Percentiles rank a stretch among this genome's conserved stretches.
Evolutionary conservation across 2,797 vertebrate genomes (phyloP).

Genomic region (Bovichtus variegatus): DNA sequence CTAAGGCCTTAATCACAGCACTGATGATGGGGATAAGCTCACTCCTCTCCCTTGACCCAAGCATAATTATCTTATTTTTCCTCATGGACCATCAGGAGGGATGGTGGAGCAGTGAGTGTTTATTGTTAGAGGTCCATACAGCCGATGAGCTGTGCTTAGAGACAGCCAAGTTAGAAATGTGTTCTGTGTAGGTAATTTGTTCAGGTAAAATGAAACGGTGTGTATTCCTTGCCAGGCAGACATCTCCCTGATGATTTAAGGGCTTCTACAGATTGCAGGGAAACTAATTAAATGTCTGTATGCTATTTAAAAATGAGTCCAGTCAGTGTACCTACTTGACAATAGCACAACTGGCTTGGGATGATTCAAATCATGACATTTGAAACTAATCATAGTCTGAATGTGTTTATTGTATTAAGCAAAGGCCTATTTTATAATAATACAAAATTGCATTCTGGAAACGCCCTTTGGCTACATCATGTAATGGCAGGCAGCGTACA

Average conservation of each 20-base stretch:
- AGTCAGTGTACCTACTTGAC: constrained; percentile 14
- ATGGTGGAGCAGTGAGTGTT: constrained; percentile 40
- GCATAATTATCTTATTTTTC: constrained; percentile 44
- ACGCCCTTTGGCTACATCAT: constrained; percentile 7
- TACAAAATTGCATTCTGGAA: constrained; percentile 56
- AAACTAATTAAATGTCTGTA: constrained; percentile 45
- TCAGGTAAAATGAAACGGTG: constrained; percentile 52
- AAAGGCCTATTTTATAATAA: constrained; percentile 51
- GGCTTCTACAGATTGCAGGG: constrained; percentile 38
- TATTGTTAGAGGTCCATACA: constrained; percentile 36
- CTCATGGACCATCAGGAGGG: constrained; percentile 16
- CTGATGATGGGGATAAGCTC: constrained; percentile 51
- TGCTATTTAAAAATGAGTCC: constrained; percentile 24
- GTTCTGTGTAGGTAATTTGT: constrained; percentile 42
- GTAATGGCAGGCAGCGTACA: background rate
- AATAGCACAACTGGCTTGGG: constrained; percentile 19
- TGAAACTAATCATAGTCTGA: constrained; percentile 39
- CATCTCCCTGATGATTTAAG: constrained; percentile 32
- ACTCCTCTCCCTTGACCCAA: constrained; percentile 44
- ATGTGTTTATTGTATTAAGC: constrained; percentile 58
- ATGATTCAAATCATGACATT: constrained; percentile 44
- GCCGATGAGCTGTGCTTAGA: constrained; percentile 27
- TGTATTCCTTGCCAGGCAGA: constrained; percentile 39
- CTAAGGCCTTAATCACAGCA: constrained; percentile 54
- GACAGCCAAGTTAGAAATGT: constrained; percentile 35